A percentile compares a stretch with the other conserved stretches of the same genome.
phyloP scores from a whole-genome alignment of 2,797 vertebrate species.

The Poecilia wingei region DNA sequence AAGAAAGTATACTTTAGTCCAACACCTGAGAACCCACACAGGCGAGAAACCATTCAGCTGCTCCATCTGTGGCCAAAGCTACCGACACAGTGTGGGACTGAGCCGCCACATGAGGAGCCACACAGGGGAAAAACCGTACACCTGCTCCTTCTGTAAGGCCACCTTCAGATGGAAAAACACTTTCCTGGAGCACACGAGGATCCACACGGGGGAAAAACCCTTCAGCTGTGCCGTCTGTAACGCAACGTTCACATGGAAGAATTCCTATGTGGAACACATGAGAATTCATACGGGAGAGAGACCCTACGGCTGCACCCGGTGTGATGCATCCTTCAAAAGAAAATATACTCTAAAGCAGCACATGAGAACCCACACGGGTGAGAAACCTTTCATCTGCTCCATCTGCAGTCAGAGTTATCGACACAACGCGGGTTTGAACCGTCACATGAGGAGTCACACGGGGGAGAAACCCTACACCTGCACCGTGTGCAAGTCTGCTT shows the following conservation, averaged over 20 bases:
- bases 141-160: constrained; percentile 1
- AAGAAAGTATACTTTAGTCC: background rate
- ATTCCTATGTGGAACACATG: constrained; percentile 4
- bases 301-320: constrained; percentile 11
- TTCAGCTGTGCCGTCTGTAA: constrained; percentile 1
- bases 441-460: constrained; percentile 12
- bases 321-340: constrained; percentile 9
- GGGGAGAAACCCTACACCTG: constrained; percentile 3
- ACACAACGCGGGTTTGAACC: background rate
- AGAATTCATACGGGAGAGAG: constrained; percentile 12
- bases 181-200: constrained; percentile 1
- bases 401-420: constrained; percentile 3
- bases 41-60: constrained; percentile 6
- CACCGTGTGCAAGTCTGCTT: background rate
- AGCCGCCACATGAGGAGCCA: constrained; percentile 7
- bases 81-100: background rate
- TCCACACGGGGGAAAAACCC: constrained; percentile 13
- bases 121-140: background rate
- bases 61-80: background rate
- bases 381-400: constrained; percentile 7
- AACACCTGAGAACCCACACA: constrained; percentile 4
- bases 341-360: constrained; percentile 9
- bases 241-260: background rate
- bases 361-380: background rate
- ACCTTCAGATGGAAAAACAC: constrained; percentile 3